Evolutionary conservation across 2,113 vertebrate species (phyloP).

Genomic region (Leptosomus discolor): DNA sequence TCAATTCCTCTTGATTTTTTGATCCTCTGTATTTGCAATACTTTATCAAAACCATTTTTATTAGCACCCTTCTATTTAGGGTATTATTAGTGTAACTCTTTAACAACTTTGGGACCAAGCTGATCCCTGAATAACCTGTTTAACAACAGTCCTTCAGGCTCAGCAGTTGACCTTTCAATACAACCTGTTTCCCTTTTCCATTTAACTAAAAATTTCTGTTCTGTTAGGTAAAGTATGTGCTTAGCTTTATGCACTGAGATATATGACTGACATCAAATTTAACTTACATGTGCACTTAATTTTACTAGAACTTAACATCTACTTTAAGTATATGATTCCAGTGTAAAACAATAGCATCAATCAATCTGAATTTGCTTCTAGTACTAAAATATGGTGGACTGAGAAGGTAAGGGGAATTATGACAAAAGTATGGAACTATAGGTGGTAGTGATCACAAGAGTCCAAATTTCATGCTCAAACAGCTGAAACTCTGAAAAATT

Average conservation of each 20-base stretch:
- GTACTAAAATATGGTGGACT: background rate
- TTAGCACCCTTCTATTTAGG: background rate
- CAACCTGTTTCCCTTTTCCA: background rate
- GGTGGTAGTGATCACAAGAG: background rate
- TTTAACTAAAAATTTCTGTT: background rate
- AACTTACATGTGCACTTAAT: background rate
- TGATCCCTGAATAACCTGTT: background rate
- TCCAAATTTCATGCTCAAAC: background rate
- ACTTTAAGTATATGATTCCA: background rate
- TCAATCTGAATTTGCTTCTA: background rate
- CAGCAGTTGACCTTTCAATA: background rate
- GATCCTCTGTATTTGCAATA: background rate
- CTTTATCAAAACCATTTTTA: background rate
- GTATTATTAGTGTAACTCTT: background rate
- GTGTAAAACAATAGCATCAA: background rate
- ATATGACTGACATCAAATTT: background rate
- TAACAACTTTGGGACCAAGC: background rate
- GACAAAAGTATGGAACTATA: background rate
- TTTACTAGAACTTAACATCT: background rate
- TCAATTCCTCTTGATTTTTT: background rate
- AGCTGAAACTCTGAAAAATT: background rate
- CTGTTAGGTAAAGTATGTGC: background rate
- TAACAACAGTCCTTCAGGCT: background rate
- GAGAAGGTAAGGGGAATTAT: background rate
- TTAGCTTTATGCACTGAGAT: background rate